Percentiles rank a stretch among this genome's conserved stretches.
These are phyloP conservation scores for Formicarius rufipectus DNA, from an alignment of 2,113 vertebrate genomes.

Conservation along the genomic window DNA sequence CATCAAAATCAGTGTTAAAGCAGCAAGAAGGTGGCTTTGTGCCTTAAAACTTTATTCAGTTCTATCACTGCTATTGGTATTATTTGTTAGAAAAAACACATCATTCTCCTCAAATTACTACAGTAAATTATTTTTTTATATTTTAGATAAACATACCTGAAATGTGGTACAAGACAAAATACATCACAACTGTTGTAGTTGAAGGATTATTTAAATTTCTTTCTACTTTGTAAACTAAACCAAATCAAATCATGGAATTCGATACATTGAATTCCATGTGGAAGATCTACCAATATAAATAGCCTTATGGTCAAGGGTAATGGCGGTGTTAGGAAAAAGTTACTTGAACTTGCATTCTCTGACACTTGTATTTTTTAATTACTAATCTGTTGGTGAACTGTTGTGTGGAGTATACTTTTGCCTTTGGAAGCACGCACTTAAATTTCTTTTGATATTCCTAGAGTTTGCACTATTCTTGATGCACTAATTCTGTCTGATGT, in stretches of 20 bases:
- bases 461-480: not conserved
- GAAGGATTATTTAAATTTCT: not conserved
- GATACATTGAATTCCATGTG: not conserved
- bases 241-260: not conserved
- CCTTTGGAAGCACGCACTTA: not conserved
- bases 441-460: not conserved
- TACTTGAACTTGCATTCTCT: not conserved
- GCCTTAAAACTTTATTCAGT: not conserved
- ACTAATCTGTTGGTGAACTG: not conserved
- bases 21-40: not conserved
- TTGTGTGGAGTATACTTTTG: not conserved
- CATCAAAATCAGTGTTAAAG: not conserved
- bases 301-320: not conserved
- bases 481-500: not conserved
- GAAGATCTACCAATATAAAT: not conserved
- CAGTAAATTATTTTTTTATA: not conserved
- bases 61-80: not conserved
- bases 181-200: not conserved
- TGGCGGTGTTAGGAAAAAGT: not conserved
- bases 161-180: not conserved
- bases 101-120: not conserved
- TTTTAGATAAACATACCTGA: not conserved
- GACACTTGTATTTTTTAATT: not conserved
- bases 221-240: not conserved
- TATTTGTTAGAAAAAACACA: not conserved